A percentile compares a stretch with the other conserved stretches of the same genome.
phyloP scores from a whole-genome alignment of 2,113 vertebrate species.

The Miniopterus natalensis region DNA sequence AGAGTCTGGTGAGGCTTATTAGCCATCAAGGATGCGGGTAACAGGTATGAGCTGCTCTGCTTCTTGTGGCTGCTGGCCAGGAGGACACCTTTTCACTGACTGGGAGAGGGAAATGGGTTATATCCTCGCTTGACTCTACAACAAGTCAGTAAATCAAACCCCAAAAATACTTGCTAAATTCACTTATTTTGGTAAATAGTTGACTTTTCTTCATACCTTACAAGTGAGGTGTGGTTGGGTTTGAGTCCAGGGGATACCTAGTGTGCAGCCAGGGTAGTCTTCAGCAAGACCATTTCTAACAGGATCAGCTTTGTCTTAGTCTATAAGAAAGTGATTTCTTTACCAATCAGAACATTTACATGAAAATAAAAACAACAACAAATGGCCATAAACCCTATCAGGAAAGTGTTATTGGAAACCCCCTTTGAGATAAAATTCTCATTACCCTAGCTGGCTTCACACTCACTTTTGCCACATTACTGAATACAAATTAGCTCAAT shows the following conservation, averaged over 20 bases:
- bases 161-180: slow-evolving; percentile 11
- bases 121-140: too few species aligned
- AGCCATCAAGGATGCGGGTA: too few species aligned
- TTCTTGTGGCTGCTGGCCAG: too few species aligned
- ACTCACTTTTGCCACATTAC: neutral
- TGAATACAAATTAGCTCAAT: slow-evolving; percentile 12
- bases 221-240: neutral
- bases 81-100: too few species aligned
- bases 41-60: too few species aligned
- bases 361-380: neutral
- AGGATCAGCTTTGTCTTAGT: slow-evolving; percentile 20
- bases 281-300: neutral
- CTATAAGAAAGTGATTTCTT: neutral
- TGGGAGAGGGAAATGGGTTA: too few species aligned
- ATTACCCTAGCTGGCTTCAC: neutral
- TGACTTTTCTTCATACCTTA: neutral
- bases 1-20: too few species aligned
- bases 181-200: neutral
- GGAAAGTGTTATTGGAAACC: neutral
- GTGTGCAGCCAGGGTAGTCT: neutral
- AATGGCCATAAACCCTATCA: neutral
- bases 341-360: neutral
- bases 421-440: slow-evolving; percentile 28
- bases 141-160: neutral
- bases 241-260: neutral